Evolutionary conservation across 2,113 vertebrate species (phyloP), one percentile per base, ranked within the genome.

Genomic region (Puntigrus tetrazona): DNA sequence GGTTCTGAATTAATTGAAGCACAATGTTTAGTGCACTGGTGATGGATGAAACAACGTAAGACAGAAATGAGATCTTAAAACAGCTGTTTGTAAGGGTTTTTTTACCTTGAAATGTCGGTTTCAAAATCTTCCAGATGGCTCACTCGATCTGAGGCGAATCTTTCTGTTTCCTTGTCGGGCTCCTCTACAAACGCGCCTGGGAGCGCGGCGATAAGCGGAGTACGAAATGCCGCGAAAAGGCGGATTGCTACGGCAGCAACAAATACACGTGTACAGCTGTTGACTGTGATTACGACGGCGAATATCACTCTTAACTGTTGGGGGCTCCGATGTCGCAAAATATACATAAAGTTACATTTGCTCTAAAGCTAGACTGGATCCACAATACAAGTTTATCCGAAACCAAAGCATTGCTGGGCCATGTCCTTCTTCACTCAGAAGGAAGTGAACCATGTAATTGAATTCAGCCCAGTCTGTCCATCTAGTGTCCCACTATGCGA

Each of bases 1-100:
- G 55, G 57, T 31, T 72, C 8, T 70, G 65, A 85, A 55, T 82
- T 78, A 9, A 36, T 81, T 81, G 55, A 75, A 87, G 86, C 84
- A 85, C 84, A 81, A 74, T 74, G 41, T 55, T 25, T 65, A 45
- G 70, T 38, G 3, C 36, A 72, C 78, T 81, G 27, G 41, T 14
- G 57, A 41, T 67, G 41, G 27, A 38, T 31, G 47, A 79, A 43
- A 73, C 67, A 61, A 63, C 84, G 52, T 25, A 29, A 34, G 20
- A 73, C 7, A 31, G 52, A 79, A 41, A 79, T 9, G 38, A 57
- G 22, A 78, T 57, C 20, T 57, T 38, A 57, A 57, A 57, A 57
- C 52, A 57, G 9, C 52, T 57, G 52, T 57, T n/a, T 9, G 52
- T 57, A 50, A 5, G 47, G n/a, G 3, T 55, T n/a, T 55, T 55